Evolutionary conservation across 2,797 vertebrate genomes (phyloP), one percentile per base, ranked within the genome.

Genomic region (Choloepus didactylus): DNA sequence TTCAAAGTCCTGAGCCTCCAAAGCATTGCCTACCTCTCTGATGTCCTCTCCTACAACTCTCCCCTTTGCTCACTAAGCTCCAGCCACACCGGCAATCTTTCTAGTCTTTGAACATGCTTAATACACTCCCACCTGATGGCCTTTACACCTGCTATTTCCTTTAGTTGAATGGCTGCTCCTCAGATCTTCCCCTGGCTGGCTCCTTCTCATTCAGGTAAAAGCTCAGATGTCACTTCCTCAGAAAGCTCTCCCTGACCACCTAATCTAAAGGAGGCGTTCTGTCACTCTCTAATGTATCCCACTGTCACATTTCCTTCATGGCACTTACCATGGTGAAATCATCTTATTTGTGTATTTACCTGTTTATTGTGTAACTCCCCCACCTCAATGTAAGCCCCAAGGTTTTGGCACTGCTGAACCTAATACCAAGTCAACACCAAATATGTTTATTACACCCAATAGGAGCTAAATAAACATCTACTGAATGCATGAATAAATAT

Each of bases 401-500:
- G 18, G 67, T 86, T 82, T 89, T 90, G 46, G 60, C 49, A 87
- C 59, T 16, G 15, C 16, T 51, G 44, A 60, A 84, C 25, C 7
- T 35, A 88, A 38, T 18, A 75, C 11, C 66, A 51, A 83, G 41
- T 59, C 15, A 83, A 54, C 19, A 72, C 14, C n/a, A 80, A 95
- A 81, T 76, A 66, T 60, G 62, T 23, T 81, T 72, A 75, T 35
- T 54, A 49, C 11, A 83, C 38, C 21, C 69, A 80, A 76, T 3
- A 25, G 70, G 25, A 80, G 51, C 49, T 67, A n/a, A 87, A n/a
- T 15, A 75, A 75, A 38, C 18, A 94, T 56, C 51, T 76, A 54
- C 29, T 38, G 21, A 94, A 93, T 67, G 70, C 54, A 72, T 72
- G 14, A 87, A 87, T 66, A 82, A 41, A 85, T 80, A 76, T 31